These are phyloP conservation scores for Melitaea cinxia DNA, from an alignment of 1,140 invertebrate genomes.

Conservation along the genomic window DNA sequence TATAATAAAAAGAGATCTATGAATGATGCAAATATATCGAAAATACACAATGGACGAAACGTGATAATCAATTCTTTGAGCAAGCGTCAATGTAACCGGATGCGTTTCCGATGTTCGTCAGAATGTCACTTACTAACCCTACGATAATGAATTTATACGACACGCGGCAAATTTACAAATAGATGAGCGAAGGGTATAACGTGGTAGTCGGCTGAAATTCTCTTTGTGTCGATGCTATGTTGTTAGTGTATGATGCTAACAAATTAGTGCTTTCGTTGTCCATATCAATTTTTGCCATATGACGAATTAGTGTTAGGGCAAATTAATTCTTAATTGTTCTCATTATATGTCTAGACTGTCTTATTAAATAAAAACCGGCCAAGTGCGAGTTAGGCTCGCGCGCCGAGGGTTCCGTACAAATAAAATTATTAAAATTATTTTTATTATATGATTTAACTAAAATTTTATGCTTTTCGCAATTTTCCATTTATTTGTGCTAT, in stretches of 20 bases:
- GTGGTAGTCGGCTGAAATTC: conserved; percentile 30
- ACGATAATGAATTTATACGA: conserved; percentile 60
- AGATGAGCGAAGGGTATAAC: conserved; percentile 19
- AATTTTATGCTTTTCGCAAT: no score
- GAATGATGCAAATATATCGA: conserved; percentile 49
- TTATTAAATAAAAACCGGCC: no score
- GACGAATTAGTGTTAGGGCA: no score
- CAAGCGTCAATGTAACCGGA: conserved; percentile 50
- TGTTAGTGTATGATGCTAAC: not conserved
- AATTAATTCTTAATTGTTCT: no score
- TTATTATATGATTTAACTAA: no score
- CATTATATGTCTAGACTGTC: no score
- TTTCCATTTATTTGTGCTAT: no score
- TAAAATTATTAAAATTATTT: no score
- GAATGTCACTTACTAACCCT: conserved; percentile 48
- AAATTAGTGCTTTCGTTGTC: no score
- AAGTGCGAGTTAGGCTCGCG: no score
- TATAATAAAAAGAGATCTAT: not conserved
- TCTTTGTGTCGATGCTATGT: conserved; percentile 23
- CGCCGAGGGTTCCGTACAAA: no score
- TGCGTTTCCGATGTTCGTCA: conserved; percentile 62
- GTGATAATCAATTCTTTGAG: conserved; percentile 62
- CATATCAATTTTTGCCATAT: no score
- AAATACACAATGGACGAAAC: conserved; percentile 48
- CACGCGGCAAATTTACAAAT: conserved; percentile 54